Conservation (phyloP, 1,140 invertebrate species). For the Aphis gossypii region DNA sequence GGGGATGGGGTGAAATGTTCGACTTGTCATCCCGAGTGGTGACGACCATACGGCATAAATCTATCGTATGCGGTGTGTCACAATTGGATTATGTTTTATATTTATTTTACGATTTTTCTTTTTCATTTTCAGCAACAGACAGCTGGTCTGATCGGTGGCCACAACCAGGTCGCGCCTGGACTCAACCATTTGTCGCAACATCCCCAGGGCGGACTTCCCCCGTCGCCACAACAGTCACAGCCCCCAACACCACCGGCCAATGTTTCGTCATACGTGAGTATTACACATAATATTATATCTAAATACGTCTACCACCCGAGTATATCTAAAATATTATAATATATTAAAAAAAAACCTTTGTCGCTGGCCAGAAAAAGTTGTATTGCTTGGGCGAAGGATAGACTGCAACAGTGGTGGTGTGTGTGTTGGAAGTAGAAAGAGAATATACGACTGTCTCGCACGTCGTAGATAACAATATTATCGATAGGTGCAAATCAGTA, state of each 20-base stretch:
- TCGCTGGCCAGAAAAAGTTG: neutral
- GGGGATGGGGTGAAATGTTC: too few species aligned
- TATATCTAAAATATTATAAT: neutral
- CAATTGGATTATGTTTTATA: neutral
- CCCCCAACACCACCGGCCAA: slow-evolving; percentile 49
- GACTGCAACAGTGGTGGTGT: neutral
- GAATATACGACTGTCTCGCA: neutral
- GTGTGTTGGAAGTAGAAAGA: too few species aligned
- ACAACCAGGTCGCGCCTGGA: slow-evolving; percentile 32
- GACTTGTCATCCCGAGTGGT: too few species aligned
- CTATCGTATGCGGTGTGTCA: too few species aligned
- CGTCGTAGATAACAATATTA: neutral
- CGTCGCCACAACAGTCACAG: slow-evolving; percentile 49
- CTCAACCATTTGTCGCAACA: slow-evolving; percentile 52
- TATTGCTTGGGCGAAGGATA: neutral
- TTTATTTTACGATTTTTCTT: neutral
- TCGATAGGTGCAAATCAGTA: neutral
- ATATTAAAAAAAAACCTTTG: neutral
- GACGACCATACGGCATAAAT: too few species aligned
- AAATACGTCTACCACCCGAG: neutral
- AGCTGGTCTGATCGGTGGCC: slow-evolving; percentile 47
- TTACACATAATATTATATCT: neutral
- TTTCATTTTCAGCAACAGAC: slow-evolving; percentile 21
- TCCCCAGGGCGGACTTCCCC: slow-evolving; percentile 36
- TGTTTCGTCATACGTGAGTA: slow-evolving; percentile 53